phyloP scores from a whole-genome alignment of 2,113 vertebrate genomes.

The Anser cygnoides region DNA sequence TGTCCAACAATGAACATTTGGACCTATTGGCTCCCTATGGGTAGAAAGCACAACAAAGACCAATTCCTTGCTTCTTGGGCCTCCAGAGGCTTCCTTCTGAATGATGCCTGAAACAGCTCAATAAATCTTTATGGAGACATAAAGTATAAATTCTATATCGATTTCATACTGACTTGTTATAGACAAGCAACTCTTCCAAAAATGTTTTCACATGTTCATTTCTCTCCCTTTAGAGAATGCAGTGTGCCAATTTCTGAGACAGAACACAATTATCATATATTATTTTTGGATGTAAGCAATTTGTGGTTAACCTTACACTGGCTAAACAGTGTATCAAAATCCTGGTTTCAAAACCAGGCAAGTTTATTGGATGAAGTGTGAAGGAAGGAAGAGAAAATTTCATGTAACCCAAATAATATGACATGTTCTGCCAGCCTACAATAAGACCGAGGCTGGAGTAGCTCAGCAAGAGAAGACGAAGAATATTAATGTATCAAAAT shows the following conservation, averaged over 20 bases:
- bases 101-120: not conserved
- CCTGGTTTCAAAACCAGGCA: not conserved
- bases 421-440: not conserved
- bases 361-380: not conserved
- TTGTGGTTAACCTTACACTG: not conserved
- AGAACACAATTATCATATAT: constrained; percentile 9
- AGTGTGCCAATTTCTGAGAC: constrained; percentile 10
- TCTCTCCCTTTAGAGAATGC: constrained; percentile 6
- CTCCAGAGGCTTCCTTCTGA: not conserved
- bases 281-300: constrained; percentile 48
- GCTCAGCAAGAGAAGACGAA: constrained; percentile 9
- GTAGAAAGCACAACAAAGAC: constrained; percentile 9
- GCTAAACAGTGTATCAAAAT: not conserved
- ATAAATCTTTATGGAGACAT: not conserved
- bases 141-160: not conserved
- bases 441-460: not conserved
- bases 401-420: constrained; percentile 1
- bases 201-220: constrained; percentile 29
- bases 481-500: constrained; percentile 17
- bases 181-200: constrained; percentile 23
- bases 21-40: not conserved
- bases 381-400: not conserved
- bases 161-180: constrained; percentile 42
- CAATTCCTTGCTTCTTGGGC: not conserved
- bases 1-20: not conserved